Evolutionary conservation across 2,888 invertebrate genomes (phyloP).

Genomic region (Drosophila meridionalis): DNA sequence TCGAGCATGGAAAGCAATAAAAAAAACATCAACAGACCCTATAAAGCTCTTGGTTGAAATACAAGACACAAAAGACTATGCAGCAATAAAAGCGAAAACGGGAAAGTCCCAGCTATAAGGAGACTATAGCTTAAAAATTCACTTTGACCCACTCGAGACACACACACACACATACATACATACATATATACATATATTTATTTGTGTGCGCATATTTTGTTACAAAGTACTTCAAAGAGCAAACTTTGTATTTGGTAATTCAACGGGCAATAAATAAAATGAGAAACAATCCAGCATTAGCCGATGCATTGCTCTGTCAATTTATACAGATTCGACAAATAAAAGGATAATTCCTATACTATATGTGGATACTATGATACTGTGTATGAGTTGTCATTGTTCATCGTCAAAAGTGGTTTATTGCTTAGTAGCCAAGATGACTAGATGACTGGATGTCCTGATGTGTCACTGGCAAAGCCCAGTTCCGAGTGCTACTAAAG

Average conservation of each 20-base stretch:
- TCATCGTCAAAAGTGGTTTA: not conserved
- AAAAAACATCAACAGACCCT: slow-evolving; percentile 3
- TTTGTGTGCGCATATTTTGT: not conserved
- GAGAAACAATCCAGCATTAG: not conserved
- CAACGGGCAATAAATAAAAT: not conserved
- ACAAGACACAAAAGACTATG: slow-evolving; percentile 25
- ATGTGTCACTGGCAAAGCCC: not conserved
- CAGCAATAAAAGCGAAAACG: slow-evolving; percentile 27
- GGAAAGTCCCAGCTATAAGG: not conserved
- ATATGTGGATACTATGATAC: not conserved
- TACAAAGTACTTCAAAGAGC: slow-evolving; percentile 2
- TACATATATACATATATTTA: not conserved
- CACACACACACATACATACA: not conserved
- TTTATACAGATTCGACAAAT: not conserved
- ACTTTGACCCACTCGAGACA: slow-evolving; percentile 19
- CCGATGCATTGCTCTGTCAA: not conserved
- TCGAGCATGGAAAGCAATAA: slow-evolving; percentile 1
- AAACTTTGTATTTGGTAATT: slow-evolving; percentile 12
- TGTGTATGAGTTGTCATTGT: not conserved
- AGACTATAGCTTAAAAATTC: slow-evolving; percentile 23
- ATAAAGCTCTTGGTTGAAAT: slow-evolving; percentile 16
- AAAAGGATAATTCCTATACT: not conserved
- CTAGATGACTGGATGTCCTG: not conserved
- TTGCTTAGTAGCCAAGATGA: not conserved
- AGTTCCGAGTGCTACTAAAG: not conserved